Evolutionary conservation across 2,888 invertebrate species (phyloP).

Genomic region (Drosophila phalerata): DNA sequence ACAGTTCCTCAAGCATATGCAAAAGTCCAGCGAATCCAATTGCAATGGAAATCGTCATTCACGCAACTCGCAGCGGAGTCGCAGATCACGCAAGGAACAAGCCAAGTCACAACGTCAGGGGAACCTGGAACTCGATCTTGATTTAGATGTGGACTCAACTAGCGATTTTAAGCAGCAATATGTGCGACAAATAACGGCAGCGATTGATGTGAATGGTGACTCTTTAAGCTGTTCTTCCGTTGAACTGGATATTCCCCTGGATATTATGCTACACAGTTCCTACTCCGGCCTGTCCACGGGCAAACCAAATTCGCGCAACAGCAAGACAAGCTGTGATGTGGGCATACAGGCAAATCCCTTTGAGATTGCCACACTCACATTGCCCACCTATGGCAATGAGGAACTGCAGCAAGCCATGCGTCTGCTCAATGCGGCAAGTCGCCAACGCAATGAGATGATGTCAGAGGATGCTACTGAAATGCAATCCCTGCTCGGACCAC

Average conservation of each 20-base stretch:
- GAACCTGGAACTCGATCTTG: slow-evolving; percentile 33
- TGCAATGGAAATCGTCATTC: slow-evolving; percentile 73
- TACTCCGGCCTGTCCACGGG: slow-evolving; percentile 86
- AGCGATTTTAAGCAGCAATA: slow-evolving; percentile 78
- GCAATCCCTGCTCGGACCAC: slow-evolving; percentile 75
- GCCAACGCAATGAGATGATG: slow-evolving; percentile 67
- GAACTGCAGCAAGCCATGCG: slow-evolving; percentile 80
- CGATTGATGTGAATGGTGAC: slow-evolving; percentile 56
- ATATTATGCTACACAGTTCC: slow-evolving; percentile 83
- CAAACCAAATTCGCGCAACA: slow-evolving; percentile 86
- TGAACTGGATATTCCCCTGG: slow-evolving; percentile 85
- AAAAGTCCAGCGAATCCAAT: slow-evolving; percentile 76
- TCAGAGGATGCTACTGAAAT: slow-evolving; percentile 79
- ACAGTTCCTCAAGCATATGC: slow-evolving; percentile 79
- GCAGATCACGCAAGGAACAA: slow-evolving; percentile 68
- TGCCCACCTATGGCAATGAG: slow-evolving; percentile 79
- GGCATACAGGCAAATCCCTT: slow-evolving; percentile 88
- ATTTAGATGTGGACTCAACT: slow-evolving; percentile 47
- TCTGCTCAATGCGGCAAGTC: slow-evolving; percentile 79
- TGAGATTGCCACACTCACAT: slow-evolving; percentile 86
- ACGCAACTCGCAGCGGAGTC: slow-evolving; percentile 84
- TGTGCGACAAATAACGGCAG: slow-evolving; percentile 60
- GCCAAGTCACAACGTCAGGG: slow-evolving; percentile 35
- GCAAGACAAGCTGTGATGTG: slow-evolving; percentile 87
- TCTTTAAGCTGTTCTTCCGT: slow-evolving; percentile 85